These are phyloP conservation scores for Lepidocolaptes lacrymiger DNA, from an alignment of 2,797 vertebrate genomes.

Conservation along the genomic window DNA sequence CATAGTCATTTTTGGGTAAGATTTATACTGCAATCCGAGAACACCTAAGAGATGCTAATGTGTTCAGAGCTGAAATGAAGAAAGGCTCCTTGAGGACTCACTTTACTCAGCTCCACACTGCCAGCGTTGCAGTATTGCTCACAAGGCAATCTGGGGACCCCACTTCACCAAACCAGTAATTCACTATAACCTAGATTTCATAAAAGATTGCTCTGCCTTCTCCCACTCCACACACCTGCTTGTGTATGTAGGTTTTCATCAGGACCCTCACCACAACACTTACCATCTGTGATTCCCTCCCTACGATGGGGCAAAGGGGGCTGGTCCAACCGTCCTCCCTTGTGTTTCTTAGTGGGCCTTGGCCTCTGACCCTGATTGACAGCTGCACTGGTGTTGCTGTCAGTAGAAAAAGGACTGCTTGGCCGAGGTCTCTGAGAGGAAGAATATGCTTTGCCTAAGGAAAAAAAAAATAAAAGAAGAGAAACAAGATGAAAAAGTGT, in stretches of 20 bases:
- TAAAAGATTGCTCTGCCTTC: not conserved
- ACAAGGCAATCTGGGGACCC: rapidly evolving
- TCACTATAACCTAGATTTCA: not conserved
- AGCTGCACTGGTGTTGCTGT: constrained; percentile 90
- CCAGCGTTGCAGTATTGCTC: not conserved
- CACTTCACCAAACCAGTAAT: not conserved
- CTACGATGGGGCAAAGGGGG: constrained; percentile 89
- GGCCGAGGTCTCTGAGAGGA: constrained; percentile 89
- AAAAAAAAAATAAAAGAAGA: constrained; percentile 45
- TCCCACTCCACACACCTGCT: not conserved
- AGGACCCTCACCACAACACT: constrained; percentile 52
- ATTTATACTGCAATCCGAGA: not conserved
- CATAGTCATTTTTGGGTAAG: not conserved
- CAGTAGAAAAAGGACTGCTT: constrained; percentile 95
- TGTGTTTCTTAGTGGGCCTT: constrained; percentile 92
- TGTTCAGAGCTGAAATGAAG: not conserved
- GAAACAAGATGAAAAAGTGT: constrained; percentile 1
- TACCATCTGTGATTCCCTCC: constrained; percentile 93
- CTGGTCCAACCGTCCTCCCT: constrained; percentile 86
- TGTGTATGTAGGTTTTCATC: not conserved
- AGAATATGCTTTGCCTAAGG: constrained; percentile 90
- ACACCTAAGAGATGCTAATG: not conserved
- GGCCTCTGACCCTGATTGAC: constrained; percentile 92
- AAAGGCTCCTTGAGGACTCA: not conserved
- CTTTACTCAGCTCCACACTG: not conserved